Conservation (phyloP, 2,888 invertebrate genomes). For the Drosophila neotestacea region DNA sequence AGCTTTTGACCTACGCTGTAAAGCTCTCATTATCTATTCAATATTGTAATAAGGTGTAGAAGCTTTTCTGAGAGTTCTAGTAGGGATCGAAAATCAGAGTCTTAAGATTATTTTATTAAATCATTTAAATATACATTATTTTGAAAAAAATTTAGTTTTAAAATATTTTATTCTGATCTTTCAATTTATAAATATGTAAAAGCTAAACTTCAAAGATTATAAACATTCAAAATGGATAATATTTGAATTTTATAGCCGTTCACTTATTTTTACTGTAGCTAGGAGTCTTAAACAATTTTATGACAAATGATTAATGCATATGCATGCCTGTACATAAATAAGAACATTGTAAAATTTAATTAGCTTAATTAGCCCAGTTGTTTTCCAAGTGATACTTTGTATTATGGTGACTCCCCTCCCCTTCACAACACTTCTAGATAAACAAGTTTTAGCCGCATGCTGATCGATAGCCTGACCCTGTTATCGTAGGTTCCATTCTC, state of each 20-base stretch:
- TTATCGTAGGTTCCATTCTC: slow-evolving; percentile 20
- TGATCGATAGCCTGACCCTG: slow-evolving; percentile 52
- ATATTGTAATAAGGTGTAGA: no score
- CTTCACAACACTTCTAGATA: slow-evolving; percentile 25
- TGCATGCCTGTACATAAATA: slow-evolving; percentile 15
- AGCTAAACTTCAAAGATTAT: no score
- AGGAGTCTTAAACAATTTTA: background rate
- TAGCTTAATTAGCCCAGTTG: slow-evolving; percentile 41
- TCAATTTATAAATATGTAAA: no score
- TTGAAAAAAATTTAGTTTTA: no score
- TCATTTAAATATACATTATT: no score
- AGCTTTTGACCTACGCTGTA: slow-evolving; percentile 9
- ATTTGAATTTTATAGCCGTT: no score
- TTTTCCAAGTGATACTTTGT: slow-evolving; percentile 34
- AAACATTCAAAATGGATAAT: no score
- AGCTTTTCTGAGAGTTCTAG: no score
- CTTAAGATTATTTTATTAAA: no score
- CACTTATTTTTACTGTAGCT: background rate
- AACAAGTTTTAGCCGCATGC: slow-evolving; percentile 23
- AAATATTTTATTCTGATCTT: no score
- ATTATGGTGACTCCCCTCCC: background rate
- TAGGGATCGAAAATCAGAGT: no score
- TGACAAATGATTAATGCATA: slow-evolving; percentile 24
- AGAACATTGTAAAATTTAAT: slow-evolving; percentile 44
- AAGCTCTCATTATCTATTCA: slow-evolving; percentile 1